Base-by-base conservation (phyloP, 2,888 invertebrate genomes). In the Agelastica alni region DNA sequence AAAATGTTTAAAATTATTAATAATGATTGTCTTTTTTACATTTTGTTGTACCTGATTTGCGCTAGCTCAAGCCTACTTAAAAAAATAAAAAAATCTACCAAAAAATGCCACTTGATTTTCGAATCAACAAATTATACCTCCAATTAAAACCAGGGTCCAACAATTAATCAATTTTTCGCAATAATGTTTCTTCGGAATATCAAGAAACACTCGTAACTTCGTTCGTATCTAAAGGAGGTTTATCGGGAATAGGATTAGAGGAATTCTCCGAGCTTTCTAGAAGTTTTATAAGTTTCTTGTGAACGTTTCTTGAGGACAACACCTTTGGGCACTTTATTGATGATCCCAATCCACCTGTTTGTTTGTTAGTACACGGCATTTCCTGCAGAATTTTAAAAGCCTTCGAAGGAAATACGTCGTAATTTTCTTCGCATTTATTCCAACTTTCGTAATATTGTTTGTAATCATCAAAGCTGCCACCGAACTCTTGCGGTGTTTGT, bases 321-420 rank as follows among this genome's bases (percentile, higher is more conserved):
- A 85, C 82, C 49, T 85, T 77, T 0, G 86, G 86, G 72, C 86
- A 87, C 43, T 83, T 79, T 1, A 83, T 84, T 16, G 81, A 78
- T 64, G 82, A 77, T 6, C 80, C 77, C 56, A 79, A 78, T 59
- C 82, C 72, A 55, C 70, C 73, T 18, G 73, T 73, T 2, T 71
- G 64, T 61, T 69, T 71, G 64, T 78, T 66, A 44, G 72, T 57
- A 34, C 68, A 70, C 1, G 76, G 72, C 55, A 80, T 77, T 39
- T 82, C 82, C 64, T 82, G 81, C 20, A 83, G 68, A 0, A 79
- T 70, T 60, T 80, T 80, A 65, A 84, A 83, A 1, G 83, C 80
- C 64, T 81, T 80, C 0, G 84, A 84, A 2, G 84, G 83, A 22
- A 83, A 60, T 41, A 81, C 78, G 42, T 83, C 82, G 36, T 77